These are phyloP conservation scores for Chamaea fasciata DNA, from an alignment of 2,113 vertebrate genomes.

Conservation along the genomic window DNA sequence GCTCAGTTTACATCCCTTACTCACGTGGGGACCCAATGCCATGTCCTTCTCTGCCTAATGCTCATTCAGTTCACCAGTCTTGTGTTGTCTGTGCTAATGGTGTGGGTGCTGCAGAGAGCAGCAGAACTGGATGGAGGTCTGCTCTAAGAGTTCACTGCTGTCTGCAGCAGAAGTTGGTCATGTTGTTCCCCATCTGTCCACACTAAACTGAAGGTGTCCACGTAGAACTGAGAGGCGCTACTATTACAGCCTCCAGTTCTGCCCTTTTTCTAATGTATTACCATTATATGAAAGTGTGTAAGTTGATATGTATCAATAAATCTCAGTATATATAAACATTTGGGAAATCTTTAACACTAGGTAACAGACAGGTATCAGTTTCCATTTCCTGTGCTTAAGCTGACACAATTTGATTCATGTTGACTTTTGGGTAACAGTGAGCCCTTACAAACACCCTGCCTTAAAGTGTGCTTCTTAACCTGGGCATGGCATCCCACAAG, in stretches of 20 bases:
- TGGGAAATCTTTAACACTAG: not conserved
- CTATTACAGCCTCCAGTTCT: not conserved
- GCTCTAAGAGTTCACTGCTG: not conserved
- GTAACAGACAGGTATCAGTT: not conserved
- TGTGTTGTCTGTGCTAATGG: not conserved
- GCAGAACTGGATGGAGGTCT: not conserved
- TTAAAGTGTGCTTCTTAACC: not conserved
- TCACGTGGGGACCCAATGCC: rapidly evolving
- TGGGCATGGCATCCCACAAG: not conserved
- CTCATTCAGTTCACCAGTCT: rapidly evolving
- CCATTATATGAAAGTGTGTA: not conserved
- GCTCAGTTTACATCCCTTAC: not conserved
- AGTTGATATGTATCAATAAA: not conserved
- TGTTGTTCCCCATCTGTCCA: not conserved
- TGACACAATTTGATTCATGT: not conserved
- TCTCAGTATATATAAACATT: not conserved
- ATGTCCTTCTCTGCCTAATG: not conserved
- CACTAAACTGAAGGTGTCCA: not conserved
- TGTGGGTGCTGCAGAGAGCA: not conserved
- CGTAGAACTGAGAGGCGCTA: not conserved
- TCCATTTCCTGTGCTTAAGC: not conserved
- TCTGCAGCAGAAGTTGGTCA: not conserved
- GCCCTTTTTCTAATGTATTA: not conserved
- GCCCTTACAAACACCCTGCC: not conserved
- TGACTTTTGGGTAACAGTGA: not conserved